These are phyloP conservation scores for Caradrina kadenii DNA, from an alignment of 2,888 invertebrate species.

Conservation along the genomic window DNA sequence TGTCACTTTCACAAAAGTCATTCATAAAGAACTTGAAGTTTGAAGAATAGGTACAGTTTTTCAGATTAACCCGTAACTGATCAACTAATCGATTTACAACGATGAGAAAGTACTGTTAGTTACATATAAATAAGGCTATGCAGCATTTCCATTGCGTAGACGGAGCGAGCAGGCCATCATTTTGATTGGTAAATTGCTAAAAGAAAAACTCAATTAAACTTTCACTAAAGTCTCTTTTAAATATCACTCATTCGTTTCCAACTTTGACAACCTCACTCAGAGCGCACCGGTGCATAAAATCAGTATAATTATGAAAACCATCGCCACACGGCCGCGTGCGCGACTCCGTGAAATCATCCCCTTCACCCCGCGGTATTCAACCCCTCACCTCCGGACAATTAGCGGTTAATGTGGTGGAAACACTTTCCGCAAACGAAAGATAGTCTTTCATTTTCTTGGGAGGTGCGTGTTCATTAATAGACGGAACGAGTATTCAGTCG, in stretches of 20 bases:
- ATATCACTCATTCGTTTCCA: slow-evolving; percentile 38
- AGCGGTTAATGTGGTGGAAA: slow-evolving; percentile 84
- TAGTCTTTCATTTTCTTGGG: slow-evolving; percentile 73
- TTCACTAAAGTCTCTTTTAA: slow-evolving; percentile 10
- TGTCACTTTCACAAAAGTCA: neutral
- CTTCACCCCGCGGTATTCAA: slow-evolving; percentile 33
- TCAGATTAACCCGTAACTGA: too few relatives aligned
- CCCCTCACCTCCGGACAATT: slow-evolving; percentile 66
- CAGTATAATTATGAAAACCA: slow-evolving; percentile 63
- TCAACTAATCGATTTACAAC: too few relatives aligned
- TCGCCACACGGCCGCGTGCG: slow-evolving; percentile 42
- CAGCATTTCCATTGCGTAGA: neutral
- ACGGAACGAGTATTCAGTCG: neutral
- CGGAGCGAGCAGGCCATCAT: neutral
- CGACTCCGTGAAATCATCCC: slow-evolving; percentile 64
- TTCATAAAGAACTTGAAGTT: too few relatives aligned
- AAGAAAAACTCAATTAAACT: slow-evolving; percentile 42
- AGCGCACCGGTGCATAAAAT: slow-evolving; percentile 61
- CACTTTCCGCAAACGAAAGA: slow-evolving; percentile 64
- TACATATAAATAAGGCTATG: too few relatives aligned
- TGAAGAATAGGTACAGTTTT: too few relatives aligned
- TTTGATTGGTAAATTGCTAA: slow-evolving; percentile 9
- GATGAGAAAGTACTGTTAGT: too few relatives aligned
- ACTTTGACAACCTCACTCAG: slow-evolving; percentile 43
- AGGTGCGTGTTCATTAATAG: slow-evolving; percentile 18